Base-by-base conservation (phyloP, 2,797 vertebrate species). In the Microctenopoma stevenorrisi region DNA sequence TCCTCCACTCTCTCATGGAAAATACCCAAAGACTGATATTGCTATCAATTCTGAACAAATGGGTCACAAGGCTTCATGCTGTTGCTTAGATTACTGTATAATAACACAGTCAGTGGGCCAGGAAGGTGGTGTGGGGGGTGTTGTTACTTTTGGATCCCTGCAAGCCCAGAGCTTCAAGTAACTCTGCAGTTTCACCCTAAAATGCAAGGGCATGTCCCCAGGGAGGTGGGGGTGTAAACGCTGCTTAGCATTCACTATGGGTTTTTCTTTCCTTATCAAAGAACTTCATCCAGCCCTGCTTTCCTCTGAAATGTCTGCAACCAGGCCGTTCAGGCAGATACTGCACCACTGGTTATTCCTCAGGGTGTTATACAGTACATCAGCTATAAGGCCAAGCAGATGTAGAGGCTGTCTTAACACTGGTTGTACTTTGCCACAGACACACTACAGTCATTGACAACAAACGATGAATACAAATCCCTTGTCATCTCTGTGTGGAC, bases 261-360 rank as follows among this genome's bases (percentile, higher is more conserved):
- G 42, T 65, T 74, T 80, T 84, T 72, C 71, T 79, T 71, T 50
- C 70, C 72, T 82, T 80, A 87, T 91, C 77, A 90, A 87, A 89
- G 78, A 61, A 28, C 52, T 82, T 76, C 64, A 82, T 77, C 75
- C 69, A 69, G 71, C 68, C 62, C 74, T 72, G 59, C 73, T 68
- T 78, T 55, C 46, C 70, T 80, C 65, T 69, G 67, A 85, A 79
- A 46, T 37, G 57, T 84, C 82, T 79, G 76, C 72, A 82, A 72
- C 57, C 72, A 72, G 64, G 76, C 74, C 77, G 81, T 76, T 88
- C 82, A 81, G 81, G 88, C 82, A 88, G 69, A 79, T 68, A 56
- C 64, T 71, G 79, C 78, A 78, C 70, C 80, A 78, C 49, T 76
- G 77, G 74, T 84, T 83, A 81, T 64, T 90, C 86, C 82, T 86